Percentiles rank a stretch among this genome's conserved stretches.
Evolutionary conservation across 1,140 invertebrate genomes (phyloP).

Genomic region (Drosophila parabipectinata): DNA sequence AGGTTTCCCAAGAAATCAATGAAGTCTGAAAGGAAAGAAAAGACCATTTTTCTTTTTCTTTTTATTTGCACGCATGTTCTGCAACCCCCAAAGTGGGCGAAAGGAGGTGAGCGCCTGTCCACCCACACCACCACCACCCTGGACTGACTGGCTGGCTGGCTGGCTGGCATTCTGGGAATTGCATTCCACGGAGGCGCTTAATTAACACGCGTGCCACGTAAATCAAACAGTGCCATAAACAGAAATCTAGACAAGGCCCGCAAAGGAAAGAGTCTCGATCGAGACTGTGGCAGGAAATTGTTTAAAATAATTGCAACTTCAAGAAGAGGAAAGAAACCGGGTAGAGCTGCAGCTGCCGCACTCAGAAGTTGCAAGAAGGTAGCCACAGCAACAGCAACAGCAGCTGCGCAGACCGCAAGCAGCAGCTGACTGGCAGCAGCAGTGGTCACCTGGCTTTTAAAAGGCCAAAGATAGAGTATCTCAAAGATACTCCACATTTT

Average conservation of each 20-base stretch:
- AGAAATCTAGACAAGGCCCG: slow-evolving; percentile 45
- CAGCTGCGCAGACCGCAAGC: slow-evolving; percentile 39
- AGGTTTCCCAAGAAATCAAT: slow-evolving; percentile 44
- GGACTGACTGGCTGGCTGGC: no score
- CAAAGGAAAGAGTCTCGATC: slow-evolving; percentile 26
- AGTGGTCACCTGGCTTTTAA: slow-evolving; percentile 10
- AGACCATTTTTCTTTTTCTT: slow-evolving; percentile 31
- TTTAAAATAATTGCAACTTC: slow-evolving; percentile 73
- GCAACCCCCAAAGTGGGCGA: slow-evolving; percentile 47
- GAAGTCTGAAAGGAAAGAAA: slow-evolving; percentile 23
- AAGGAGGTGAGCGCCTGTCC: slow-evolving; percentile 39
- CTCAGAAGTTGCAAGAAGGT: slow-evolving; percentile 29
- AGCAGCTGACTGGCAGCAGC: slow-evolving; percentile 11
- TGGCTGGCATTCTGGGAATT: slow-evolving; percentile 18
- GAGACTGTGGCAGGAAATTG: slow-evolving; percentile 61
- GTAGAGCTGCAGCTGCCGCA: slow-evolving; percentile 48
- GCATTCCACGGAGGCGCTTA: slow-evolving; percentile 49
- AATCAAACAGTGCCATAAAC: slow-evolving; percentile 54
- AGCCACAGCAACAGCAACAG: slow-evolving; percentile 22
- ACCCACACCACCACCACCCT: background rate
- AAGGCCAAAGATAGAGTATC: background rate
- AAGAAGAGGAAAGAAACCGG: slow-evolving; percentile 17
- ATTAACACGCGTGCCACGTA: slow-evolving; percentile 67
- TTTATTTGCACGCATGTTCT: slow-evolving; percentile 38
- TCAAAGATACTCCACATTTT: background rate